A percentile compares a stretch with the other conserved stretches of the same genome.
Conservation (phyloP, 35 echinoderm and acorn worm genomes). For the Apostichopus californicus region DNA sequence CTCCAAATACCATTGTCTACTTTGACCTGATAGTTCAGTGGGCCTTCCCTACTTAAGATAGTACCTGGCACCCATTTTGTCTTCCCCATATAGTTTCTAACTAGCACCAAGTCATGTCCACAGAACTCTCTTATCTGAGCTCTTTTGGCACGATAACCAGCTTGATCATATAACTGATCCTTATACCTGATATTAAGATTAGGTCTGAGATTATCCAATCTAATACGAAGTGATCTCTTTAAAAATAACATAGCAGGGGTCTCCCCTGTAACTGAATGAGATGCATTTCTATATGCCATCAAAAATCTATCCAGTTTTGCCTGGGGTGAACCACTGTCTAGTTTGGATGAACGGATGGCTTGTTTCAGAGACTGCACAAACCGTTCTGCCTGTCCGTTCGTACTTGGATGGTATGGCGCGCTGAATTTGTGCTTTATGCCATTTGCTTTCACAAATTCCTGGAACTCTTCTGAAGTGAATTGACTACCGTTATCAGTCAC, state of each 20-base stretch:
- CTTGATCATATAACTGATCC: conserved; percentile 30
- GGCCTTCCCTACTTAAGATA: too few relatives aligned
- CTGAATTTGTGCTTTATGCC: conserved; percentile 47
- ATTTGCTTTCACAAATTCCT: conserved; percentile 59
- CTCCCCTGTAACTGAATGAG: too few relatives aligned
- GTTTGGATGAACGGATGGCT: conserved; percentile 36
- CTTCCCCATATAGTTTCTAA: conserved; percentile 50
- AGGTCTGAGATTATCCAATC: not conserved
- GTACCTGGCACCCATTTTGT: too few relatives aligned
- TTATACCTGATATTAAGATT: not conserved
- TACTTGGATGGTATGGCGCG: conserved; percentile 36
- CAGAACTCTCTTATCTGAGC: not conserved
- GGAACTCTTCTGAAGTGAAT: conserved; percentile 62
- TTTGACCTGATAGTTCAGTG: too few relatives aligned
- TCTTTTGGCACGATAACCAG: conserved; percentile 19
- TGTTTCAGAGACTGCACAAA: conserved; percentile 57
- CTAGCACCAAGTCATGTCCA: not conserved
- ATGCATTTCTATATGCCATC: too few relatives aligned
- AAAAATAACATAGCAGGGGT: not conserved
- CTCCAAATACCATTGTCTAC: too few relatives aligned
- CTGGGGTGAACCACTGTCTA: too few relatives aligned
- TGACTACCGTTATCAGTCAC: conserved; percentile 70
- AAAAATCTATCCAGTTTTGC: too few relatives aligned
- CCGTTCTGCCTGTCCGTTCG: conserved; percentile 60
- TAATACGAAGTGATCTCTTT: conserved; percentile 24